Percentiles rank a stretch among this genome's conserved stretches.
phyloP scores from a whole-genome alignment of 2,888 invertebrate species.

The Eumacrocentrus americanus region DNA sequence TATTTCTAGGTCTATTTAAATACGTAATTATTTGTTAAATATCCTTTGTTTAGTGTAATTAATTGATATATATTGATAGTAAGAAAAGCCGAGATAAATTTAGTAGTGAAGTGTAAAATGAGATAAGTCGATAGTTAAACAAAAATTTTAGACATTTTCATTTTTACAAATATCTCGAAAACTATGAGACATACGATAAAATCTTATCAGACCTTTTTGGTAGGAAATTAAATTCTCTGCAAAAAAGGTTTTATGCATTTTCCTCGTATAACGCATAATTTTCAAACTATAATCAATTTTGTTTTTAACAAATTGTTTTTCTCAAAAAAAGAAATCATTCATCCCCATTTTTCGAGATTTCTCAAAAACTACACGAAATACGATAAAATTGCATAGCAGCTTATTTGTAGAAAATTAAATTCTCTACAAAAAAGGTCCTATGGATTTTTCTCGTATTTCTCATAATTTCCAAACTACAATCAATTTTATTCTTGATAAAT shows the following conservation, averaged over 20 bases:
- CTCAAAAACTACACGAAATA: too few relatives aligned
- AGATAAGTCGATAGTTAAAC: too few relatives aligned
- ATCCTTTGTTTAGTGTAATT: too few relatives aligned
- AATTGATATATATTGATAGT: too few relatives aligned
- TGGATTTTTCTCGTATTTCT: not conserved
- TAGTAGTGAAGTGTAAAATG: not conserved
- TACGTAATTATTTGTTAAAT: too few relatives aligned
- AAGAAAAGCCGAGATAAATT: not conserved
- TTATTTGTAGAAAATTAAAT: not conserved
- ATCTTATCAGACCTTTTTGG: not conserved
- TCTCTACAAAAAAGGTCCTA: too few relatives aligned
- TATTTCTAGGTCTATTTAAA: too few relatives aligned
- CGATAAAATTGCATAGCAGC: too few relatives aligned
- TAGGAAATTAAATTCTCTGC: not conserved
- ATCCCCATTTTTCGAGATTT: too few relatives aligned
- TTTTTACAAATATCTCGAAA: not conserved
- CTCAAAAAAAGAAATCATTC: not conserved
- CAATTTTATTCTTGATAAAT: not conserved
- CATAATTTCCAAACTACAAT: not conserved
- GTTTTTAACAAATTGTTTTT: not conserved
- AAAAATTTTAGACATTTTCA: not conserved
- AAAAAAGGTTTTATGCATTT: not conserved
- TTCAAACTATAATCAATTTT: not conserved
- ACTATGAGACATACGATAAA: not conserved
- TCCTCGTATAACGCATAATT: not conserved